phyloP scores from a whole-genome alignment of 2,888 invertebrate species.

The Diarsia brunnea region DNA sequence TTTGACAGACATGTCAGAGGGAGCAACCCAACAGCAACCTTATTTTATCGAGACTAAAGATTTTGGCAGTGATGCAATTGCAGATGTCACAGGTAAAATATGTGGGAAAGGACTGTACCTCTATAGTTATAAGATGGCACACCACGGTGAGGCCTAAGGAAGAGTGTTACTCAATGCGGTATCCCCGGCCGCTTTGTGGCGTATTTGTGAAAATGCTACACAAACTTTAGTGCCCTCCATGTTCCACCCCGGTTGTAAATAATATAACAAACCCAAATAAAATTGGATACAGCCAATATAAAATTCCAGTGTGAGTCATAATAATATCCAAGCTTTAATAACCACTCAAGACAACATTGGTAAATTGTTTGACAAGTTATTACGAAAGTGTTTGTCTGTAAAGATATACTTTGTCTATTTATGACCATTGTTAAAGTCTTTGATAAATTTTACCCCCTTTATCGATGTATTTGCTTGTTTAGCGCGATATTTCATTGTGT shows the following conservation, averaged over 20 bases:
- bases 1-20: background rate
- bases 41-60: conserved; percentile 1
- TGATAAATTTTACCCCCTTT: conserved; percentile 20
- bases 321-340: background rate
- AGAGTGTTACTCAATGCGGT: background rate
- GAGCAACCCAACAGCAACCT: background rate
- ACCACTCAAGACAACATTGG: conserved; percentile 11
- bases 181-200: background rate
- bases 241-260: too few species aligned
- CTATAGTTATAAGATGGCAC: background rate
- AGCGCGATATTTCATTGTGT: conserved; percentile 23
- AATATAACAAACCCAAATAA: background rate
- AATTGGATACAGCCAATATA: background rate
- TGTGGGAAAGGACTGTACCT: conserved; percentile 3
- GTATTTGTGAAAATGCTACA: background rate
- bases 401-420: conserved; percentile 19
- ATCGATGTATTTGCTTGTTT: conserved; percentile 42
- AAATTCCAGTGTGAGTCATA: background rate
- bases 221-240: background rate
- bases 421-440: conserved; percentile 6
- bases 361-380: conserved; percentile 33
- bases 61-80: background rate
- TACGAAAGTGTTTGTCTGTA: conserved; percentile 22
- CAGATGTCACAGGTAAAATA: conserved; percentile 1
- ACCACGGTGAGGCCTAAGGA: background rate